Conservation (phyloP, 2,797 vertebrate genomes). For the Platalea minor region DNA sequence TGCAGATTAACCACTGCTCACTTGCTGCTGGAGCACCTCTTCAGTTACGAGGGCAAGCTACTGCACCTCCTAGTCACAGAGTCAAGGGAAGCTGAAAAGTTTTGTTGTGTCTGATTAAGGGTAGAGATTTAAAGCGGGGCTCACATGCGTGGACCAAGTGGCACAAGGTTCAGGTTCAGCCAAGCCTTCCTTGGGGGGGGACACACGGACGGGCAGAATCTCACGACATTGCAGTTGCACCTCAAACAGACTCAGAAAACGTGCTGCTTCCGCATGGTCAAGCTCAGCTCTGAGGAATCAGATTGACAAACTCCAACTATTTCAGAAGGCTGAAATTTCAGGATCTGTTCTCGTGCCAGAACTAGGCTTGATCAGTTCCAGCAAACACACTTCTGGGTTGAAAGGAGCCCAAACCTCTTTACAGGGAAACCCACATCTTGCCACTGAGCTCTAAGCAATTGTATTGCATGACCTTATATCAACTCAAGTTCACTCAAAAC, state of each 20-base stretch:
- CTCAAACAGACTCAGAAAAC: not conserved
- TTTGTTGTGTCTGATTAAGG: not conserved
- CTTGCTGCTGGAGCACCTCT: not conserved
- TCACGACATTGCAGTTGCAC: not conserved
- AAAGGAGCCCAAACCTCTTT: not conserved
- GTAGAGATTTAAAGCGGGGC: not conserved
- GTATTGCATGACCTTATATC: not conserved
- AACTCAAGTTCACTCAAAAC: not conserved
- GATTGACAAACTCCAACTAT: not conserved
- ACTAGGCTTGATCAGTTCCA: not conserved
- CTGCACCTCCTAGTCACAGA: not conserved
- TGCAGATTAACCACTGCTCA: not conserved
- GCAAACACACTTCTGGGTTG: not conserved
- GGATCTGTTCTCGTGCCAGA: not conserved
- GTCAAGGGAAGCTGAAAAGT: not conserved
- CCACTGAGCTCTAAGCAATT: not conserved
- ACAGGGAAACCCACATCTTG: not conserved
- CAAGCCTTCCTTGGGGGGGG: not conserved
- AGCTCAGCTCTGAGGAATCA: not conserved
- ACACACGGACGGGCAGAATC: not conserved
- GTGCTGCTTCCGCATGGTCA: not conserved
- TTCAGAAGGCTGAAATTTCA: not conserved
- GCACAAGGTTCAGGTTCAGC: not conserved
- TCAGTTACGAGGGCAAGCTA: not conserved
- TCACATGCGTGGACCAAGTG: not conserved